These are phyloP conservation scores for Chrysolina americana DNA, from an alignment of 2,888 invertebrate species.

Conservation along the genomic window DNA sequence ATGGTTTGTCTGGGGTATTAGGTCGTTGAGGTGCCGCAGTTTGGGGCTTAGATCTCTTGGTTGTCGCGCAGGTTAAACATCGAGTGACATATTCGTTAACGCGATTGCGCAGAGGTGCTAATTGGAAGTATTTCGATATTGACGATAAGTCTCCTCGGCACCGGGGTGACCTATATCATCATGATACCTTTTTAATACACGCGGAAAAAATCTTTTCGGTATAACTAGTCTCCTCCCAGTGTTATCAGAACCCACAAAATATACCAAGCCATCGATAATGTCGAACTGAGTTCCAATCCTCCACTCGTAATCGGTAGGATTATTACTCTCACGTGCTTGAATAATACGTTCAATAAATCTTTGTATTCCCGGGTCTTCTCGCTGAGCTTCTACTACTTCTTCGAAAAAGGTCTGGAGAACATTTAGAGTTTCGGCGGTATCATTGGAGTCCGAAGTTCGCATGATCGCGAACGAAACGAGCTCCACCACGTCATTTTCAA, in stretches of 20 bases:
- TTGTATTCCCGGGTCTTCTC: too few species aligned
- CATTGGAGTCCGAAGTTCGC: background rate
- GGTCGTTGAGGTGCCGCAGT: background rate
- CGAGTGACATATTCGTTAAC: background rate
- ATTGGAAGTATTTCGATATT: background rate
- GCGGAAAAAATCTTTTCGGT: background rate
- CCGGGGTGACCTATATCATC: background rate
- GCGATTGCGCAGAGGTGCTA: background rate
- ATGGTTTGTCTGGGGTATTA: background rate
- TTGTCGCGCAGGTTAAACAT: background rate
- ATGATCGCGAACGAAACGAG: background rate
- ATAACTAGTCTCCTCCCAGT: background rate
- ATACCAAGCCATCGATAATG: too few species aligned
- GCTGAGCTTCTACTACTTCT: too few species aligned
- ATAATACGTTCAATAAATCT: background rate
- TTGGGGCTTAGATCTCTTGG: background rate
- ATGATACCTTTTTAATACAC: background rate
- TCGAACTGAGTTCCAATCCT: background rate
- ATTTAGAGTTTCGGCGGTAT: background rate
- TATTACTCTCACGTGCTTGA: background rate
- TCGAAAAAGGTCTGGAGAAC: too few species aligned
- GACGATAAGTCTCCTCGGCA: background rate
- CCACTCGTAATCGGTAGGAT: background rate
- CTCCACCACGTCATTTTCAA: background rate
- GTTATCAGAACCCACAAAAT: background rate